Base-by-base conservation (phyloP, 64 coral and sea anemone species). In the Astreopora myriophthalma region DNA sequence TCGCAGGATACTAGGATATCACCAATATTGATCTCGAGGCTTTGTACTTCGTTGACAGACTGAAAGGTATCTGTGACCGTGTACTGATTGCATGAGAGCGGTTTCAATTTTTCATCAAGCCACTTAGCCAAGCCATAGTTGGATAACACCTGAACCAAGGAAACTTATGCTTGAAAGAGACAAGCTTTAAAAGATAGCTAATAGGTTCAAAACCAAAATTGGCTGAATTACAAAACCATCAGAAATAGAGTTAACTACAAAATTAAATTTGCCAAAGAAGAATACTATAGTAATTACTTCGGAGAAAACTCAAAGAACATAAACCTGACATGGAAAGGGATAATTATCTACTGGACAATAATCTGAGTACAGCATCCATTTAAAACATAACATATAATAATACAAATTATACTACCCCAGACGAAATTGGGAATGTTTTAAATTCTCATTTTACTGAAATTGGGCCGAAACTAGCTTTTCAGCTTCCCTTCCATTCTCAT, bases 371-470 rank as follows among this genome's bases (percentile, higher is more conserved):
- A 84, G 64, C 48, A 49, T 48, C 73, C 8, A 20, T 34, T 39
- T n/a, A n/a, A n/a, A n/a, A n/a, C 24, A 74, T 35, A 27, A 30
- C 20, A 40, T 74, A 74, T 27, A 74, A 74, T 26, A 74, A 74
- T 26, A 74, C 30, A 74, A 40, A 74, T 63, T 51, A 83, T 63
- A 48, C 36, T 57, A 52, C 80, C 27, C 12, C 51, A 52, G 80
- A 66, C 25, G 38, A 86, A 69, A 69, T 69, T 38, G 32, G 34
- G 10, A 38, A 31, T 69, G 82, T n/a, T 12, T 36, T 86, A 11
- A 86, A 86, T 32, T 40, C 33, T 4, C 82, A 86, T 86, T 86
- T 86, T 32, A 40, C 82, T 5, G 61, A 86, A 61, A 69, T 86
- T 69, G 82, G 82, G 10, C 61, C 62, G 9, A 69, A 26, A 40